Evolutionary conservation across 1,140 invertebrate species (phyloP).

Genomic region (Caerostris extrusa): DNA sequence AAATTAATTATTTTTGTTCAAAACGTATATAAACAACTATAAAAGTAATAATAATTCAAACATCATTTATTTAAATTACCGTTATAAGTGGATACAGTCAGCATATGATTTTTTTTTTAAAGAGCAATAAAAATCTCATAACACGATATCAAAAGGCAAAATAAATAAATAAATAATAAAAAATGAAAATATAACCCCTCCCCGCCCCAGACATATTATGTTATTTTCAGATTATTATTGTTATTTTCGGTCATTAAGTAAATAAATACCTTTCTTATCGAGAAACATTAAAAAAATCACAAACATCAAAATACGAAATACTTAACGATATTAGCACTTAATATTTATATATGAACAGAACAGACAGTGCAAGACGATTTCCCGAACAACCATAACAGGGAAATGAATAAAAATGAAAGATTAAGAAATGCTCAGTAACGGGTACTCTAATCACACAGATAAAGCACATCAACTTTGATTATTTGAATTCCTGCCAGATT

Average conservation of each 20-base stretch:
- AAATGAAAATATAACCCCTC: too few species aligned
- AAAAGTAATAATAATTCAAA: too few species aligned
- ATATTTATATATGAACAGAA: neutral
- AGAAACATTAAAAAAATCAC: neutral
- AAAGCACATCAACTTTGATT: conserved; percentile 69
- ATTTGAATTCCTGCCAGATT: conserved; percentile 67
- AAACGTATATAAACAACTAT: too few species aligned
- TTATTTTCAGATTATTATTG: neutral
- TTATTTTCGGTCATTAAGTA: neutral
- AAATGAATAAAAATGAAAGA: neutral
- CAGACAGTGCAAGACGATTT: neutral
- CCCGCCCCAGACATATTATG: too few species aligned
- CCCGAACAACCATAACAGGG: neutral
- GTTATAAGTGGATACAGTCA: too few species aligned
- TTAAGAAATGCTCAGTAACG: neutral
- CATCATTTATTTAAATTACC: too few species aligned
- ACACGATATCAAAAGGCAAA: too few species aligned
- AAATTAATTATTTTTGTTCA: too few species aligned
- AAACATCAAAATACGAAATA: neutral
- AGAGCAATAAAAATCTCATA: too few species aligned
- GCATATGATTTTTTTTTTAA: too few species aligned
- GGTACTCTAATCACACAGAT: conserved; percentile 61
- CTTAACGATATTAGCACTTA: neutral
- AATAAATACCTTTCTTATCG: neutral
- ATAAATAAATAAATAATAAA: too few species aligned